Evolutionary conservation across 2,113 vertebrate species (phyloP).

Genomic region (Anser cygnoides): DNA sequence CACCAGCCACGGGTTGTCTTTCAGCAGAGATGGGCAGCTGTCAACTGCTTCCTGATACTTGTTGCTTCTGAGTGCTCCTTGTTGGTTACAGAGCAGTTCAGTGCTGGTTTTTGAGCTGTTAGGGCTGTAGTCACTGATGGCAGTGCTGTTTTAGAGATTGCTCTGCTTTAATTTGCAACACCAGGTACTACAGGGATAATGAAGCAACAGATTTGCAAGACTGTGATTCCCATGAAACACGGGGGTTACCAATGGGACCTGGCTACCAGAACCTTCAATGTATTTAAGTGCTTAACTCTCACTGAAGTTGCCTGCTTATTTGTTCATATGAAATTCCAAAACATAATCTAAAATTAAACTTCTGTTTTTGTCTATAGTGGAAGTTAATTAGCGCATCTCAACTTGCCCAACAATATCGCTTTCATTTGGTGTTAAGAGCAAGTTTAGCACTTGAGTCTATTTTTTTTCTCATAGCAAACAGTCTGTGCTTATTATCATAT

Average conservation of each 20-base stretch:
- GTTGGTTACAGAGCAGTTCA: background rate
- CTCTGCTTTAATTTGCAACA: background rate
- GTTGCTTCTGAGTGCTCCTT: background rate
- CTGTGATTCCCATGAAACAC: background rate
- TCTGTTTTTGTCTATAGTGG: conserved; percentile 74
- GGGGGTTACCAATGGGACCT: background rate
- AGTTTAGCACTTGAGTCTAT: conserved; percentile 72
- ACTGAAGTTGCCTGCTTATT: background rate
- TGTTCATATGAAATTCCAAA: conserved; percentile 56
- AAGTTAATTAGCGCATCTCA: conserved; percentile 80
- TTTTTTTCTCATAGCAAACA: conserved; percentile 71
- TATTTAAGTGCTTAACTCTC: background rate
- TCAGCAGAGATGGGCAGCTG: background rate
- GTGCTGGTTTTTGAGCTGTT: background rate
- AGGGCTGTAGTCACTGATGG: background rate
- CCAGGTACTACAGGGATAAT: background rate
- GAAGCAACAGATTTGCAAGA: background rate
- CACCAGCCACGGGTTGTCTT: background rate
- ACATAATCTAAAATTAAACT: conserved; percentile 77
- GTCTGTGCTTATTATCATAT: conserved; percentile 85
- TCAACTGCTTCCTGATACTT: background rate
- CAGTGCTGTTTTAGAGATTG: background rate
- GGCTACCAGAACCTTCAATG: background rate
- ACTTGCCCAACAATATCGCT: conserved; percentile 76
- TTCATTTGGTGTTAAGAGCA: conserved; percentile 80